Conservation (phyloP, 2,113 vertebrate species). For the Corvus cornix region DNA sequence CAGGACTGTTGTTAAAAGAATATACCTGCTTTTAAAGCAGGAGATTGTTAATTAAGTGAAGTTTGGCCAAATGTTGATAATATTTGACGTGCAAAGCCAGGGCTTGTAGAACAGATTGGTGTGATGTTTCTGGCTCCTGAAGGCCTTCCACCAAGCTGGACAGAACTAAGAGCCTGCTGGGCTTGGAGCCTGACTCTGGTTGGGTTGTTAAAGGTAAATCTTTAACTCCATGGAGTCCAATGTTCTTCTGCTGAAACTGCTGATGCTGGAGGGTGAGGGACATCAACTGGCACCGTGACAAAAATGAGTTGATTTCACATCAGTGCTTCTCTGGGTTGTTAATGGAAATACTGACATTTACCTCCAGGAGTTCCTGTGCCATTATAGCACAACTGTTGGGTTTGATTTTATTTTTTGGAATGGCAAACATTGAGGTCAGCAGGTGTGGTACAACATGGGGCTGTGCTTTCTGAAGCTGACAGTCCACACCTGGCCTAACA, state of each 20-base stretch:
- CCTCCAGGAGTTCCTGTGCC: background rate
- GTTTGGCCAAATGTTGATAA: background rate
- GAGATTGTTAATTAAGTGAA: slow-evolving; percentile 46
- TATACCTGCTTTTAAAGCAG: slow-evolving; percentile 29
- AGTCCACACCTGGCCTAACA: background rate
- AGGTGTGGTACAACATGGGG: too few species aligned
- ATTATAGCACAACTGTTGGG: background rate
- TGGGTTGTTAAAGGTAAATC: background rate
- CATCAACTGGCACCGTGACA: background rate
- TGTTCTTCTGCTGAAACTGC: background rate
- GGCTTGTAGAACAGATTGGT: background rate
- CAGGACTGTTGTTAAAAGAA: background rate
- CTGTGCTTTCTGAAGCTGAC: background rate
- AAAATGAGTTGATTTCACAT: background rate
- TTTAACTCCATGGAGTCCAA: background rate
- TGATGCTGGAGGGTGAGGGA: background rate
- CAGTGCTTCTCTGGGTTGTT: background rate
- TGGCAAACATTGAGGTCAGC: background rate
- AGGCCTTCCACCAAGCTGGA: background rate
- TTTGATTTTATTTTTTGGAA: background rate
- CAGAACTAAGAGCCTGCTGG: background rate
- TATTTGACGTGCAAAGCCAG: background rate
- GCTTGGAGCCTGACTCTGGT: background rate
- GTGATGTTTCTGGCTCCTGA: background rate
- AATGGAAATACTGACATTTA: background rate